Evolutionary conservation across 2,113 vertebrate genomes (phyloP).

Genomic region (Notothenia rossii): DNA sequence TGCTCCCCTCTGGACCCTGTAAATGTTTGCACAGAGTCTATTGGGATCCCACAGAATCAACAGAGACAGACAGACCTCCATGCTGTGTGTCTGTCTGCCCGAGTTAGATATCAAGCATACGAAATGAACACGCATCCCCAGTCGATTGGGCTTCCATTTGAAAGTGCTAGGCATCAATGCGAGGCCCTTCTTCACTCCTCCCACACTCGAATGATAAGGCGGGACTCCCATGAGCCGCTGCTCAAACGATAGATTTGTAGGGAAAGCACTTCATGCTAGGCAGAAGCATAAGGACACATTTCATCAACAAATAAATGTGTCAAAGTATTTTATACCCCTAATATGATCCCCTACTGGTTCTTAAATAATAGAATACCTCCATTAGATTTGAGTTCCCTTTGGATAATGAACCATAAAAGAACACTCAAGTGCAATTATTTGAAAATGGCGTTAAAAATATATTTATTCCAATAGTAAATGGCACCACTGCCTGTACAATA

Average conservation of each 20-base stretch:
- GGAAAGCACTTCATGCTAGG: constrained; percentile 40
- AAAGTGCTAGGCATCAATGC: constrained; percentile 61
- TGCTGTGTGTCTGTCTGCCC: constrained; percentile 47
- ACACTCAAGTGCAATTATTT: constrained; percentile 48
- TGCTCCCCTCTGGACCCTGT: constrained; percentile 11
- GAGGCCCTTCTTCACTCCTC: constrained; percentile 43
- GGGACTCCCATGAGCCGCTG: constrained; percentile 55
- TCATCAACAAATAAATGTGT: constrained; percentile 58
- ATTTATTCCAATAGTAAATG: not conserved
- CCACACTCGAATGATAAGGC: constrained; percentile 55
- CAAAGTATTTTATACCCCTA: constrained; percentile 51
- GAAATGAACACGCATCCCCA: constrained; percentile 71
- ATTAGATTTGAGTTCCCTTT: not conserved
- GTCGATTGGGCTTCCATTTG: constrained; percentile 61
- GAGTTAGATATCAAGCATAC: constrained; percentile 68
- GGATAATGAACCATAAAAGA: constrained; percentile 32
- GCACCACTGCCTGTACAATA: not conserved
- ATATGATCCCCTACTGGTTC: constrained; percentile 49
- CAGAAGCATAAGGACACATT: constrained; percentile 49
- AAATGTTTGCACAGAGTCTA: constrained; percentile 48
- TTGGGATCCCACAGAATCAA: constrained; percentile 60
- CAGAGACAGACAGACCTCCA: constrained; percentile 60
- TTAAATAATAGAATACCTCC: constrained; percentile 51
- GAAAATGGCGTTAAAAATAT: not conserved
- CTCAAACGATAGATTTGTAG: constrained; percentile 67